Percentiles rank a stretch among this genome's conserved stretches.
Conservation (phyloP, 37 sponge, comb jelly and placozoan genomes). For the Oopsacas minuta region DNA sequence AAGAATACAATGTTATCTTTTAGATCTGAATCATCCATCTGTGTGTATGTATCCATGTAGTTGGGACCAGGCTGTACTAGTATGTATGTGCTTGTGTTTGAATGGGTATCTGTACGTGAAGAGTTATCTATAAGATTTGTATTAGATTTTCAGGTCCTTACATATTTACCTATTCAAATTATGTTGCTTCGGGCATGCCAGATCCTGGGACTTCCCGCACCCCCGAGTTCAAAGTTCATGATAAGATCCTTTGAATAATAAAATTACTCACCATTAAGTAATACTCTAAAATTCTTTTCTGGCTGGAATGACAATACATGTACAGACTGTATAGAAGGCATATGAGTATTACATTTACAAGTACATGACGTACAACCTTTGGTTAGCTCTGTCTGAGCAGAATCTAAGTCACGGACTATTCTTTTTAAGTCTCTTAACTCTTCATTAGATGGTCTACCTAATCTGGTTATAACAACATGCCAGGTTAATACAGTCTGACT, state of each 20-base stretch:
- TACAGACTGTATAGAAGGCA: not conserved
- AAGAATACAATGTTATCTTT: not conserved
- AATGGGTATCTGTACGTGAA: not conserved
- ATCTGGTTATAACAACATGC: not conserved
- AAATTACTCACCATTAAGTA: not conserved
- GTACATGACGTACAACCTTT: not conserved
- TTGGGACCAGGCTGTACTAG: constrained; percentile 13
- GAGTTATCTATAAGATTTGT: not conserved
- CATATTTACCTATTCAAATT: too few species aligned
- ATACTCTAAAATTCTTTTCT: constrained; percentile 7
- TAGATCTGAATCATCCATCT: not conserved
- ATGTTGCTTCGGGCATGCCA: too few species aligned
- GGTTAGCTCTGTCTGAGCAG: not conserved
- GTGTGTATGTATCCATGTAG: not conserved
- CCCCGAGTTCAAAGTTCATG: too few species aligned
- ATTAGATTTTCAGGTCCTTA: too few species aligned
- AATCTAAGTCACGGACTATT: not conserved
- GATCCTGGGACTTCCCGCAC: too few species aligned
- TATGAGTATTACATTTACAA: not conserved
- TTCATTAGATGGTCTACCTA: not conserved
- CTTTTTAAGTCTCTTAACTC: not conserved
- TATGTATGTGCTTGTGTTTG: not conserved
- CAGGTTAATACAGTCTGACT: not conserved
- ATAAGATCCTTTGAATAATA: too few species aligned
- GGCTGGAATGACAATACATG: not conserved